Conservation (phyloP, 1,140 invertebrate species). For the Metopolophium dirhodum region DNA sequence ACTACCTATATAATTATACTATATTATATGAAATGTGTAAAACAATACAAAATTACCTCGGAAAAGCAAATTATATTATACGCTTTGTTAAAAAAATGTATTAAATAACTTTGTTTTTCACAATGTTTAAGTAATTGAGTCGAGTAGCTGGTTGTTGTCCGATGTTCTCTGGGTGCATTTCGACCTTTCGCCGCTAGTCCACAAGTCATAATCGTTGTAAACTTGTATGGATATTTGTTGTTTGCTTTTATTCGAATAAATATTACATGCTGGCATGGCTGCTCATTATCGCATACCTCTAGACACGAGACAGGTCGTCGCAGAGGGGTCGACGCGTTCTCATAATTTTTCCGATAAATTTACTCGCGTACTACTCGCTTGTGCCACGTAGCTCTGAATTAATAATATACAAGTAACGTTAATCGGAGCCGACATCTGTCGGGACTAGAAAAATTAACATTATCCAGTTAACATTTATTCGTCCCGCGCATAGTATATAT, state of each 20-base stretch:
- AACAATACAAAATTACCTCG: neutral
- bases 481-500: neutral
- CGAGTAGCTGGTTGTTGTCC: neutral
- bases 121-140: neutral
- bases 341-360: neutral
- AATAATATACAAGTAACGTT: neutral
- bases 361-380: neutral
- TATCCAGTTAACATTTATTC: neutral
- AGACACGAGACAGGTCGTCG: neutral
- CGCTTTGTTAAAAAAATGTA: too few species aligned
- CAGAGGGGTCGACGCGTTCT: neutral
- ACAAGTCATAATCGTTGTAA: neutral
- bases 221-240: neutral
- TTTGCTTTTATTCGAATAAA: neutral
- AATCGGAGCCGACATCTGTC: slow-evolving; percentile 11
- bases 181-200: neutral
- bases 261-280: neutral
- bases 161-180: neutral
- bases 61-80: too few species aligned
- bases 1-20: too few species aligned
- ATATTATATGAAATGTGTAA: too few species aligned
- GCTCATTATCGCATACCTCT: neutral
- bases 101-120: neutral
- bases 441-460: neutral
- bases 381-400: neutral